Conservation (phyloP, 2,797 vertebrate genomes). For the Enteromius unitaeniatus region DNA sequence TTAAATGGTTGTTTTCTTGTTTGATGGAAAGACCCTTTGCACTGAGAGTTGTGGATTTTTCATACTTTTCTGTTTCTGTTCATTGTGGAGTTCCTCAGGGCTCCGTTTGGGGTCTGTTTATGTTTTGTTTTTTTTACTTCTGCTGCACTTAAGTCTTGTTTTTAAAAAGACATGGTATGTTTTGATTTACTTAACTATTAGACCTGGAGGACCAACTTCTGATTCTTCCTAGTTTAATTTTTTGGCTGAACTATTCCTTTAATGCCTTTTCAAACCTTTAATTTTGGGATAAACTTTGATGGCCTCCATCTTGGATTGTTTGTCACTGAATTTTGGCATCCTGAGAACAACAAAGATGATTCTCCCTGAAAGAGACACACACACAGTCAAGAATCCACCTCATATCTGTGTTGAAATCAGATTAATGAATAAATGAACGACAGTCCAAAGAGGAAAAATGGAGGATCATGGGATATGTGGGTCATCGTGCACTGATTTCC, state of each 20-base stretch:
- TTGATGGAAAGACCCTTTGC: not conserved
- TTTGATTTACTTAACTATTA: not conserved
- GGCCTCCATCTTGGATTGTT: slow-evolving; percentile 2
- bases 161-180: not conserved
- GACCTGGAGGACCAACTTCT: not conserved
- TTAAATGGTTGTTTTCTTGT: not conserved
- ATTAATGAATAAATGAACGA: slow-evolving; percentile 68
- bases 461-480: slow-evolving; percentile 72
- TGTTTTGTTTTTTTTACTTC: not conserved
- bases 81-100: not conserved
- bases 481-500: slow-evolving; percentile 74
- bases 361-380: slow-evolving; percentile 3
- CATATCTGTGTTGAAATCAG: slow-evolving; percentile 57
- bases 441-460: slow-evolving; percentile 75
- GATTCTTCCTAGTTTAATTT: not conserved
- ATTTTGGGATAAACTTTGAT: not conserved
- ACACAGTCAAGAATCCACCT: slow-evolving; percentile 14
- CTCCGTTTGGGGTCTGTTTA: not conserved
- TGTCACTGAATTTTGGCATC: not conserved
- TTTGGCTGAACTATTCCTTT: not conserved
- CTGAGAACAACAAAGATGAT: not conserved
- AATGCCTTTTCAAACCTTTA: slow-evolving; percentile 2
- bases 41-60: not conserved
- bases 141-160: not conserved
- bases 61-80: not conserved